phyloP scores from a whole-genome alignment of 1,140 invertebrate genomes.

The Ceratina japonica region DNA sequence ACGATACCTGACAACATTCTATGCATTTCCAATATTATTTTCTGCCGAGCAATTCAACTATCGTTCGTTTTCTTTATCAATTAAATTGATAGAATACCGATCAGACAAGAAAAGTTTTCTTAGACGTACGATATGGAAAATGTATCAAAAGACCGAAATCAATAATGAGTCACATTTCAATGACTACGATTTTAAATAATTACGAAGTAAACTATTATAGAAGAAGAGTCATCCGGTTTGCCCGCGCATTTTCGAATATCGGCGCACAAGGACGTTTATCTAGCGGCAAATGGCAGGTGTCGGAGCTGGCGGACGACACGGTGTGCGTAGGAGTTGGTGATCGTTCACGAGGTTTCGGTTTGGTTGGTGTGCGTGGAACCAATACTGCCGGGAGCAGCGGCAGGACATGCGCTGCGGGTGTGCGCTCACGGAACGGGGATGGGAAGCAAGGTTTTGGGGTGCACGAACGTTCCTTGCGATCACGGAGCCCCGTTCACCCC shows the following conservation, averaged over 20 bases:
- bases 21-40: background rate
- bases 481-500: constrained; percentile 30
- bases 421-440: constrained; percentile 18
- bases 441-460: constrained; percentile 48
- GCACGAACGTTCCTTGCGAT: constrained; percentile 46
- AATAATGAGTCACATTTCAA: no score
- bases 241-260: constrained; percentile 54
- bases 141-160: no score
- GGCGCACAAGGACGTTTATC: background rate
- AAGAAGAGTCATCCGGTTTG: background rate
- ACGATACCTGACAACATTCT: background rate
- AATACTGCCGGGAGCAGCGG: constrained; percentile 61
- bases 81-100: no score
- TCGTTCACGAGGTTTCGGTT: constrained; percentile 48
- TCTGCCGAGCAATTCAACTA: background rate
- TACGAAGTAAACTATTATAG: no score
- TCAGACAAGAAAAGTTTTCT: no score
- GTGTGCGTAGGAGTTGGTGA: constrained; percentile 46
- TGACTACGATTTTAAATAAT: no score
- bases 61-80: background rate
- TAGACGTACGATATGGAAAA: no score
- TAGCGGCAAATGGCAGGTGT: constrained; percentile 33
- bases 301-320: background rate
- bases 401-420: constrained; percentile 58
- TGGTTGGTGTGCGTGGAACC: constrained; percentile 57